A percentile compares a stretch with the other conserved stretches of the same genome.
phyloP scores from a whole-genome alignment of 2,888 invertebrate species.

The Galeruca laticollis region DNA sequence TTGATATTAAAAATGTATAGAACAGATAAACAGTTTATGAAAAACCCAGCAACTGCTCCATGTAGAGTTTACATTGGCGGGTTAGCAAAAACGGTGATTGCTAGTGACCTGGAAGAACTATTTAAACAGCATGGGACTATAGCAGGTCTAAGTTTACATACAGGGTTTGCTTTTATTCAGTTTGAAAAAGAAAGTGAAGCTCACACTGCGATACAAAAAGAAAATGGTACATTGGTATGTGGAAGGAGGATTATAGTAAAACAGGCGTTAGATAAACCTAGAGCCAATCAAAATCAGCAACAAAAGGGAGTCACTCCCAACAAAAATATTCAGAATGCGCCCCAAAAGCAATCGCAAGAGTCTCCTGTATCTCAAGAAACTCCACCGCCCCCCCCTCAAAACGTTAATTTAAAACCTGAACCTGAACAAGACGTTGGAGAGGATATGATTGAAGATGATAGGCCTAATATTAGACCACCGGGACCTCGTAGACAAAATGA shows the following conservation, averaged over 20 bases:
- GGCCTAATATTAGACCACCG: conserved; percentile 52
- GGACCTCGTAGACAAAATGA: too few species aligned
- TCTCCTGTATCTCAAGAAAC: conserved; percentile 12
- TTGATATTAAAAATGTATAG: conserved; percentile 60
- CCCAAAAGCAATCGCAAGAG: conserved; percentile 25
- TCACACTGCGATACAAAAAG: conserved; percentile 78
- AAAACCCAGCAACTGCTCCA: conserved; percentile 80
- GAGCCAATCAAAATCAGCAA: conserved; percentile 23
- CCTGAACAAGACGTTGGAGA: conserved; percentile 40
- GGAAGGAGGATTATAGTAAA: conserved; percentile 78
- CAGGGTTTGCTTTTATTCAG: conserved; percentile 90
- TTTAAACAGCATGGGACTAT: conserved; percentile 82
- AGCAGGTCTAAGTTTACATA: conserved; percentile 77
- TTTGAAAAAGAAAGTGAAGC: conserved; percentile 82
- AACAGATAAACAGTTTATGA: conserved; percentile 70
- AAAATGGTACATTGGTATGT: conserved; percentile 78
- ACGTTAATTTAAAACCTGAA: conserved; percentile 32
- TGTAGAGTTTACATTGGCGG: conserved; percentile 87
- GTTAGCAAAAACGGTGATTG: conserved; percentile 72
- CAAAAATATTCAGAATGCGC: not conserved
- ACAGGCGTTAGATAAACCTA: conserved; percentile 70
- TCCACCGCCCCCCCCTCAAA: conserved; percentile 28
- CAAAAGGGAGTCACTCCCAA: conserved; percentile 21
- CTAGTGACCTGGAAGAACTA: conserved; percentile 78
- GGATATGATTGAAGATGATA: conserved; percentile 44